Evolutionary conservation across 2,113 vertebrate species (phyloP), one percentile per base, ranked within the genome.

Genomic region (Rhodinocichla rosea): DNA sequence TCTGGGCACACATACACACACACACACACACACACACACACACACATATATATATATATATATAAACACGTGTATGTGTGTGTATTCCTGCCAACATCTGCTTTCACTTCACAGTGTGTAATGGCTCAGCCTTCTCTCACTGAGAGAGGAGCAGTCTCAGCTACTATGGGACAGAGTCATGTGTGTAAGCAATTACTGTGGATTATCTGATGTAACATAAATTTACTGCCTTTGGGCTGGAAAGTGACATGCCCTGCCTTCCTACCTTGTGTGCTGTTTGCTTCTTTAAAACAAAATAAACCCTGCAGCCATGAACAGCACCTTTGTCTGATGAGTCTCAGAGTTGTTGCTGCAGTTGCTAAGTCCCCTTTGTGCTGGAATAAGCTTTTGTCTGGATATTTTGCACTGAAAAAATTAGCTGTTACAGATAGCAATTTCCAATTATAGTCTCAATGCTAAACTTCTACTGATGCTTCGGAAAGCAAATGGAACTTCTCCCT

Each of bases 191-290:
- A 92, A 50, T 89, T 93, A 71, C 73, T 74, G 64, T 83, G 33
- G 39, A 44, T 87, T 94, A 89, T 85, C 39, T 92, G 71, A 74
- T 86, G 19, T 65, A 89, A 80, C 37, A 70, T 45, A 74, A 92
- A 90, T 94, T 93, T 68, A 81, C 71, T 74, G 83, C 86, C 73
- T 89, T 89, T 90, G 56, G 83, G 73, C 68, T 93, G 87, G 80
- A 59, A 81, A 89, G 60, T 81, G 83, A 47, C 86, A 60, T 87
- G 63, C 47, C 35, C 49, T 71, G 56, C 67, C 86, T 90, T 83
- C 83, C 32, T 90, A 87, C 47, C 39, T 77, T 68, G 53, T 84
- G 3, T 69, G 37, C 70, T 84, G 37, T 79, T 94, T 79, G 81
- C 56, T 91, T 79, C 65, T 68, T 78, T 45, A 80, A 79, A 53